A percentile compares a stretch with the other conserved stretches of the same genome.
These are phyloP conservation scores for Megaceryle torquata DNA, from an alignment of 2,113 vertebrate species.

Conservation along the genomic window DNA sequence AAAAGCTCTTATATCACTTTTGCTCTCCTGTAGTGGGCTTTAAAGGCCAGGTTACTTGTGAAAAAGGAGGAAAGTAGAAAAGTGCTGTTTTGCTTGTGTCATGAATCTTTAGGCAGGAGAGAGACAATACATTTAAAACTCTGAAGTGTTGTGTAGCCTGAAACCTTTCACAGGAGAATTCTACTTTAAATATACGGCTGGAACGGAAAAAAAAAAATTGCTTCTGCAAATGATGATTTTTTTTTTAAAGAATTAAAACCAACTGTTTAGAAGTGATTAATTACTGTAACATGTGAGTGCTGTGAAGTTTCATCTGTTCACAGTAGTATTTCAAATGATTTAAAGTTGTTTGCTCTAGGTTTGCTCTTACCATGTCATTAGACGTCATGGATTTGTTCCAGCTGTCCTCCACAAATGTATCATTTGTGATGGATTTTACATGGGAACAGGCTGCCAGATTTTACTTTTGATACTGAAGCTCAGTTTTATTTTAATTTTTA, in stretches of 20 bases:
- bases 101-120: neutral
- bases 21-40: neutral
- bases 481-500: neutral
- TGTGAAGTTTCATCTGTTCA: neutral
- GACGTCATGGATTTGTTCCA: conserved; percentile 36
- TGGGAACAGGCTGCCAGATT: conserved; percentile 11
- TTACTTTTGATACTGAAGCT: neutral
- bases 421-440: neutral
- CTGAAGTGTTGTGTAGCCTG: neutral
- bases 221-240: neutral
- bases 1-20: neutral
- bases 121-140: neutral
- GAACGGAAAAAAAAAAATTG: neutral
- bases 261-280: conserved; percentile 7
- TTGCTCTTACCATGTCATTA: conserved; percentile 45
- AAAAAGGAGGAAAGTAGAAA: neutral
- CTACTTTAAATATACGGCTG: neutral
- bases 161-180: neutral
- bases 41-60: neutral
- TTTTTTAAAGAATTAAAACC: neutral
- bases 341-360: conserved; percentile 49
- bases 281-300: neutral
- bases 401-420: conserved; percentile 29
- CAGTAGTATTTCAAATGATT: conserved; percentile 37
- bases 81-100: neutral